Conservation (phyloP, 2,797 vertebrate species). For the Ctenopoma kingsleyae region DNA sequence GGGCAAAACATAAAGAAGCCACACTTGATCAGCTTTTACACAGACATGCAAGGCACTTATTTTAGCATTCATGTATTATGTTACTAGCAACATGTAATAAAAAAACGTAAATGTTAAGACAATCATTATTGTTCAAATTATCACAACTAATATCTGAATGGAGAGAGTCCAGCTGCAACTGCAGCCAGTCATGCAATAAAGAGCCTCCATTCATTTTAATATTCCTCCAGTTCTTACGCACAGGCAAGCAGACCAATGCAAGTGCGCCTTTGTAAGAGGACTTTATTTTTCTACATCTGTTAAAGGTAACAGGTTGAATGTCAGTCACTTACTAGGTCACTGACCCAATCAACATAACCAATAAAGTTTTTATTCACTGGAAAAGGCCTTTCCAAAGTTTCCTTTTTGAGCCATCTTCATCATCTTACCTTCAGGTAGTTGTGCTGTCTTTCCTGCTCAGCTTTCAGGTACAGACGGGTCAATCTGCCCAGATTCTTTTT, state of each 20-base stretch:
- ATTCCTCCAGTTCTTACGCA: slow-evolving; percentile 79
- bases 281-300: neutral
- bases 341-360: neutral
- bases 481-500: slow-evolving; percentile 98
- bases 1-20: neutral
- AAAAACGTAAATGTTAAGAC: neutral
- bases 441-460: slow-evolving; percentile 98
- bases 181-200: slow-evolving; percentile 43
- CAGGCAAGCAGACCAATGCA: slow-evolving; percentile 77
- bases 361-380: neutral
- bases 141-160: slow-evolving; percentile 55
- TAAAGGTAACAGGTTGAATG: neutral
- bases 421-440: slow-evolving; percentile 97
- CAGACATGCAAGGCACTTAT: neutral
- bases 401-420: no score
- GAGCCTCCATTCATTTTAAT: slow-evolving; percentile 56
- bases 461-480: slow-evolving; percentile 97
- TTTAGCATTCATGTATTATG: neutral
- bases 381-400: neutral
- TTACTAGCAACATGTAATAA: neutral
- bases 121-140: neutral
- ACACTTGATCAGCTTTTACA: neutral
- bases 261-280: slow-evolving; percentile 77
- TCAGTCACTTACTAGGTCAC: neutral
- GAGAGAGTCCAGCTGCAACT: slow-evolving; percentile 38